Evolutionary conservation across 1,140 invertebrate genomes (phyloP).

Genomic region (Cheumatopsyche charites): DNA sequence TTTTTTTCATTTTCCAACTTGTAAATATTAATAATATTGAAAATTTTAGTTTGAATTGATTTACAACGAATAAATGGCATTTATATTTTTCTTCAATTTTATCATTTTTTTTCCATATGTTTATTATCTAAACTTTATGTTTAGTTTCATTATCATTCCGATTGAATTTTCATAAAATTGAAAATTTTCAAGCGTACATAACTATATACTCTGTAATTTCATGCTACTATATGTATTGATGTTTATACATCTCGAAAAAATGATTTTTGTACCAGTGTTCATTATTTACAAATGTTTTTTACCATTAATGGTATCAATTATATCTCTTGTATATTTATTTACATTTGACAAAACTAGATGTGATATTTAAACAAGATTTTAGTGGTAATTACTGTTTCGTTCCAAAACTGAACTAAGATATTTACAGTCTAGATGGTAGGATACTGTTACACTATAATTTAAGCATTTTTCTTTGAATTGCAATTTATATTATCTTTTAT

Average conservation of each 20-base stretch:
- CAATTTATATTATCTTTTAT: conserved; percentile 7
- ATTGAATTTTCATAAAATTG: too few species aligned
- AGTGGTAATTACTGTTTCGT: neutral
- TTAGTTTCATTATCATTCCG: too few species aligned
- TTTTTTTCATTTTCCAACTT: too few species aligned
- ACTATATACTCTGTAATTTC: too few species aligned
- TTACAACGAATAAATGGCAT: conserved; percentile 15
- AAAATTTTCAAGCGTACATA: too few species aligned
- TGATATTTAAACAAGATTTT: conserved; percentile 9
- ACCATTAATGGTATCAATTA: neutral
- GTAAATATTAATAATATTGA: too few species aligned
- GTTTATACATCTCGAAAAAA: too few species aligned
- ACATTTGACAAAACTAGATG: conserved; percentile 22
- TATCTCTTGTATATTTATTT: neutral
- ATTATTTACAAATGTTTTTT: too few species aligned
- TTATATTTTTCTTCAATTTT: neutral
- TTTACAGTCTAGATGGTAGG: conserved; percentile 1
- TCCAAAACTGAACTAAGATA: neutral
- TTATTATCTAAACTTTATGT: too few species aligned
- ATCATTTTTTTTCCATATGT: too few species aligned
- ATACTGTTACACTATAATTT: conserved; percentile 12
- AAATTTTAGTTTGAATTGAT: neutral
- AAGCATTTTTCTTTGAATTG: conserved; percentile 10
- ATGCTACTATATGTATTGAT: too few species aligned
- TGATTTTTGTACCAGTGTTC: too few species aligned